Conservation (phyloP, 2,888 invertebrate species). For the Cheilosia impressa region DNA sequence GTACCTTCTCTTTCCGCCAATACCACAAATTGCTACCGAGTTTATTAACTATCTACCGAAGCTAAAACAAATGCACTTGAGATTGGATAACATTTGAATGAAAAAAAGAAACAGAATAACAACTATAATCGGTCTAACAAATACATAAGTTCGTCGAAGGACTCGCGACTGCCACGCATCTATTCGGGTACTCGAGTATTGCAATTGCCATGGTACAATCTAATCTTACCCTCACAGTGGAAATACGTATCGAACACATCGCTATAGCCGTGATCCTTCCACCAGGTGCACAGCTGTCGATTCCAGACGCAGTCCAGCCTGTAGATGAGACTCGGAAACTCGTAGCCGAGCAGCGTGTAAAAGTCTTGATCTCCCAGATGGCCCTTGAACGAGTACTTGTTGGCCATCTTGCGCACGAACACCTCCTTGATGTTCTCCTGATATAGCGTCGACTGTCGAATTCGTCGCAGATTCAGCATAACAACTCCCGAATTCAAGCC, state of each 20-base stretch:
- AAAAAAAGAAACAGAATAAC: constrained; percentile 3
- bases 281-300: constrained; percentile 92
- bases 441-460: constrained; percentile 87
- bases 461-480: constrained; percentile 87
- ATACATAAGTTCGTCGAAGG: constrained; percentile 22
- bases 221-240: constrained; percentile 87
- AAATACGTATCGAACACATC: constrained; percentile 90
- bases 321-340: constrained; percentile 89
- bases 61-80: constrained; percentile 1
- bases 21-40: not conserved
- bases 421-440: constrained; percentile 85
- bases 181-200: constrained; percentile 87
- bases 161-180: constrained; percentile 6
- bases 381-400: constrained; percentile 88
- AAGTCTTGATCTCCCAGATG: constrained; percentile 94
- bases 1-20: not conserved
- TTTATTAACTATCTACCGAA: not conserved
- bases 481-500: constrained; percentile 93
- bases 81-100: constrained; percentile 18
- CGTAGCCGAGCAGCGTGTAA: constrained; percentile 89
- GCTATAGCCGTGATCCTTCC: constrained; percentile 90
- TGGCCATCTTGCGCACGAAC: constrained; percentile 85
- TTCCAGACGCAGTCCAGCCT: constrained; percentile 91
- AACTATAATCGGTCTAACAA: constrained; percentile 25
- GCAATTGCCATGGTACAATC: constrained; percentile 91